Conservation (phyloP, 2,113 vertebrate genomes). For the Podilymbus podiceps region DNA sequence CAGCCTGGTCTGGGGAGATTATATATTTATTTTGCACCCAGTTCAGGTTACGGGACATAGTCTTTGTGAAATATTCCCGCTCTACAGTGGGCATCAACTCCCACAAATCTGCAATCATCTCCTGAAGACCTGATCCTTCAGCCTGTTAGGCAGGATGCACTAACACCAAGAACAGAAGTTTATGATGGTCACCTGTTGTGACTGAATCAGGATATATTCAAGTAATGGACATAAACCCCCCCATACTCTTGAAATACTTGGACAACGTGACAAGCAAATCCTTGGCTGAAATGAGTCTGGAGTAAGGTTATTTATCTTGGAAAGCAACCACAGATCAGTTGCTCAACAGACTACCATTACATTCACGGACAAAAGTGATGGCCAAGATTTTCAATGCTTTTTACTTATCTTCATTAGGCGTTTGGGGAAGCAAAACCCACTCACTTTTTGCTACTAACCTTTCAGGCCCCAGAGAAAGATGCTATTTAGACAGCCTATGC, state of each 20-base stretch:
- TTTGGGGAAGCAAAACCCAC: neutral
- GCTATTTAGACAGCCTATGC: neutral
- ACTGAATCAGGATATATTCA: fast-evolving
- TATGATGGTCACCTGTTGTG: neutral
- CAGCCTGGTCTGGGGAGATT: neutral
- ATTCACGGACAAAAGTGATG: neutral
- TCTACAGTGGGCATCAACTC: neutral
- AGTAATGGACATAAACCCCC: fast-evolving
- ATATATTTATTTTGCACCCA: neutral
- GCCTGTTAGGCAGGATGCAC: neutral
- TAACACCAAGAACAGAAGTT: neutral
- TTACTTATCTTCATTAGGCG: neutral
- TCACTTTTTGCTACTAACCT: neutral
- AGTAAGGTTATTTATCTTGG: neutral
- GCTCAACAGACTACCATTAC: neutral
- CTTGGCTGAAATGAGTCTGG: neutral
- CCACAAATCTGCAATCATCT: neutral
- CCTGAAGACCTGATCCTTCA: neutral
- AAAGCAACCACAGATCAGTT: neutral
- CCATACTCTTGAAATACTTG: neutral
- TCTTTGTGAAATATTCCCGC: neutral
- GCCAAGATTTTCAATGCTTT: neutral
- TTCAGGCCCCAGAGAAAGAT: neutral
- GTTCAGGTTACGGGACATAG: too few relatives aligned
- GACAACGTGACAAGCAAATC: neutral